Base-by-base conservation (phyloP, 1,140 invertebrate genomes). In the Apis cerana region DNA sequence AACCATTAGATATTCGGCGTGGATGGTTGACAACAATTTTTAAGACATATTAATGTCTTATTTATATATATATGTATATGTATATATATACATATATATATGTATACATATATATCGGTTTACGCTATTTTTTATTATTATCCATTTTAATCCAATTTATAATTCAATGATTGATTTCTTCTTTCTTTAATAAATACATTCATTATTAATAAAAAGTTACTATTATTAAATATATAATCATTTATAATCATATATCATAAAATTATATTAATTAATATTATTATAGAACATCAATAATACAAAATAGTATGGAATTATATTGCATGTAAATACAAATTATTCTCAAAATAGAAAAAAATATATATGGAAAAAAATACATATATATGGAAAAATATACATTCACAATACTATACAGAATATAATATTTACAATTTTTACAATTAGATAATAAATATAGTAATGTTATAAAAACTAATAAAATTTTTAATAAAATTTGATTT, bases 1-100 rank as follows among this genome's bases (percentile, higher is more conserved):
- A 69, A 80, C 62, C 27, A 7, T 68, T 17, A 56, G n/a, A 69
- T 15, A 50, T 80, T 70, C 78, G 78, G 78, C 78, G 70, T 80
- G 78, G 78, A 12, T 80, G 78, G 59, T 56, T 15, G 43, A 21
- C 69, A 62, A 15, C 64, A 3, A 33, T 5, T 59, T 5, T n/a
- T 33, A 56, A 33, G 27, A 72, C 19, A 11, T 58, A 21, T 21
- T 13, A 9, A 10, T 71, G 11, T 54, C 58, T 2, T 27, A 5
- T n/a, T 15, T 23, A 58, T 27, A n/a, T 3, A 56, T 58, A 27
- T 61, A 33, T 33, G 0, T 33, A 33, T 33, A 33, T 33, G 4
- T 48, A 12, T 2, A 27, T 27, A 27, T n/a, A n/a, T n/a, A n/a
- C n/a, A n/a, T n/a, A n/a, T 27, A 27, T 27, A 33, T 33, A 33